Evolutionary conservation across 2,113 vertebrate genomes (phyloP).

Genomic region (human (Homo sapiens)): DNA sequence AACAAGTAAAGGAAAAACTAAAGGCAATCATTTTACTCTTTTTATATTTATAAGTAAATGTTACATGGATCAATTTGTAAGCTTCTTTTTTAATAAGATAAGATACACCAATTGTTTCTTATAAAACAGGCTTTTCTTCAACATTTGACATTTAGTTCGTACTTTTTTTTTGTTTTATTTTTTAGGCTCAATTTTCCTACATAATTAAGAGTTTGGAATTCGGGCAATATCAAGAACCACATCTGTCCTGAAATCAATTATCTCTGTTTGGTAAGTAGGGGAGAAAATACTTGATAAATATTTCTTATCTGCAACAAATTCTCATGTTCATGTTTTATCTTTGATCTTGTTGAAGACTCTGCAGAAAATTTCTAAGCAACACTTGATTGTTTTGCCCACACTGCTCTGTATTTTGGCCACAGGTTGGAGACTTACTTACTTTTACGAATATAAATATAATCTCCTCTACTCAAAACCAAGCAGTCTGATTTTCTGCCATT

Average conservation of each 20-base stretch:
- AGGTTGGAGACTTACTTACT: neutral
- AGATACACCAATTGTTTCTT: neutral
- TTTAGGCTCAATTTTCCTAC: slow-evolving; percentile 36
- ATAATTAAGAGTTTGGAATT: slow-evolving; percentile 9
- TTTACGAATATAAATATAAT: neutral
- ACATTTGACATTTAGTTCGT: slow-evolving; percentile 1
- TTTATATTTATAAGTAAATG: neutral
- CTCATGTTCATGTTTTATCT: neutral
- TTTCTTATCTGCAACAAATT: neutral
- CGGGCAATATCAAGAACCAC: neutral
- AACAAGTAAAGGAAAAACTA: slow-evolving; percentile 14
- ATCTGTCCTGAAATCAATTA: neutral
- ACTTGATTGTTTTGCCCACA: neutral
- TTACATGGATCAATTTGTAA: neutral
- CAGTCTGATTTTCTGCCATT: neutral
- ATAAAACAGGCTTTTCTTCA: slow-evolving; percentile 30
- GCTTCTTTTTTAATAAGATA: neutral
- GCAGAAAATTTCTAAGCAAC: slow-evolving; percentile 10
- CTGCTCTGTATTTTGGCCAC: neutral
- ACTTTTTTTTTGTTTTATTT: slow-evolving; percentile 48
- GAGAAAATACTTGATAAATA: slow-evolving; percentile 23
- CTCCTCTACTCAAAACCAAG: neutral
- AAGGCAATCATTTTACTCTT: neutral
- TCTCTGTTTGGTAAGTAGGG: slow-evolving; percentile 11
- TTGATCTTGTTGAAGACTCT: neutral